Base-by-base conservation (phyloP, 2,797 vertebrate species). In the Cossypha heuglini region DNA sequence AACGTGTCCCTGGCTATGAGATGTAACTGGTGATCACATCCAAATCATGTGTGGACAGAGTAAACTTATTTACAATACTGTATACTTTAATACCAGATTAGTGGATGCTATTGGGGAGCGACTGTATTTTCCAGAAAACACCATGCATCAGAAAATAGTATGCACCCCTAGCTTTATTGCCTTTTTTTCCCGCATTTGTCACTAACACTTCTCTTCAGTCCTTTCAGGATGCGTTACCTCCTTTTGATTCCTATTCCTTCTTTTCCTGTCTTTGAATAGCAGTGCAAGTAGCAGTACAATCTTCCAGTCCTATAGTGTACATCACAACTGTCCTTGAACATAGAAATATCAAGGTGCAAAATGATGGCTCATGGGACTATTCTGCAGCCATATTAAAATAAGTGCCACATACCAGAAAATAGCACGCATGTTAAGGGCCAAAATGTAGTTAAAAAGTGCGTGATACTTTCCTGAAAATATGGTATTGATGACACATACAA, bases 151-250 rank as follows among this genome's bases (percentile, higher is more conserved):
- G 96, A 96, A 98, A 97, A 97, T 96, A 97, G 96, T 96, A 95
- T 94, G 97, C 97, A 97, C 96, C 96, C 97, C 97, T 96, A 97
- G 96, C 96, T 98, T 98, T 98, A 98, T 98, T 98, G 98, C 98
- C 97, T 95, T 97, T 97, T 88, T 97, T 63, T 94, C 89, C 89
- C 46, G 0, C 86, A 38, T 93, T 97, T 97, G 75, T 92, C 84
- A 85, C 93, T 68, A 87, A 86, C 69, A n/a, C 37, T 58, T 74
- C 37, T 63, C 52, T 62, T 72, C 29, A 91, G 71, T 88, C 59
- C 80, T 90, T 74, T 67, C 67, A 71, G 37, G 89, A 89, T 63
- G 52, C 8, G 29, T 71, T 62, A 35, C 48, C 35, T 73, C 57
- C 58, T 67, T 93, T 85, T 59, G 68, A 93, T 73, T 86, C 55